Base-by-base conservation (phyloP, 2,113 vertebrate genomes). In the Hepsetus odoe region DNA sequence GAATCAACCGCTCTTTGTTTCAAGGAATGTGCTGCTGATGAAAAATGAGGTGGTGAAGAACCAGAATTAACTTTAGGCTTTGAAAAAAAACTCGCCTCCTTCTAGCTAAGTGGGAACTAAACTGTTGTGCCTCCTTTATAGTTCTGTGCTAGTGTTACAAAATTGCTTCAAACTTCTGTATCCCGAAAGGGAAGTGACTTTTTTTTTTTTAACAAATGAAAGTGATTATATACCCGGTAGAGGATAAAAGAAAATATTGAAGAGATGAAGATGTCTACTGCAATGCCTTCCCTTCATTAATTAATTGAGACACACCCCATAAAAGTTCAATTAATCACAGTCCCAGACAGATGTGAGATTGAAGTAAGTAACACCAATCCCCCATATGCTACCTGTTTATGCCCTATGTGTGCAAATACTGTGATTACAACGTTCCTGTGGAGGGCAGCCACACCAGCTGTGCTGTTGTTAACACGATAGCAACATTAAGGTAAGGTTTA, bases 331-430 rank as follows among this genome's bases (percentile, higher is more conserved):
- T 91, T 85, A 90, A 90, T 90, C 89, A 88, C 73, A 76, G 84
- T 87, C 86, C 81, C 79, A 86, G 89, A 87, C 88, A 85, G 86
- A 86, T 85, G 88, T 82, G 83, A 84, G 77, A 62, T 77, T 75
- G 77, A 86, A 87, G 86, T 81, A 84, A 59, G 79, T 86, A 89
- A 85, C 80, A 72, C 82, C 77, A 84, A 83, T 86, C 86, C 65
- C 77, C 89, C 90, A 91, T 92, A 90, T 90, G 91, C 75, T 88
- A 87, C 86, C 88, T 88, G 90, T 86, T 91, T 81, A 75, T 79
- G 68, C 72, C 81, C 84, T 85, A 59, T 85, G 85, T 80, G 76
- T 81, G 87, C 35, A 58, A 88, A 88, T 72, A 68, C 72, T 80
- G 83, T 90, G 86, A 92, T 91, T 91, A 88, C 81, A 83, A 71